phyloP scores from a whole-genome alignment of 2,113 vertebrate genomes.

The Bettongia penicillata region DNA sequence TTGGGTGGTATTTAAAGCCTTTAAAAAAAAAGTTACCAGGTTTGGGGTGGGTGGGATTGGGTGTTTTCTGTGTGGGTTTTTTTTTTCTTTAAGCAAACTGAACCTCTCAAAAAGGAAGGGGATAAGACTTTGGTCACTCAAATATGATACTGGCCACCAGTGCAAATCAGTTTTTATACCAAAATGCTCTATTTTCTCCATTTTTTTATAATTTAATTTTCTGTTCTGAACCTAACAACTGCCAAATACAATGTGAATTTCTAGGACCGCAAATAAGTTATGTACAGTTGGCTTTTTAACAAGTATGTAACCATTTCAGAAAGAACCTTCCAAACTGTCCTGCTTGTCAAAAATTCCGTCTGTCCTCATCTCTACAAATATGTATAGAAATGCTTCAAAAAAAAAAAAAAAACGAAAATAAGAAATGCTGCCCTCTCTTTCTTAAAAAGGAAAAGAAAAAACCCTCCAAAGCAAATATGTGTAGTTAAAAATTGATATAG shows the following conservation, averaged over 20 bases:
- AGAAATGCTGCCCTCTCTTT: not conserved
- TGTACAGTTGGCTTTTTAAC: not conserved
- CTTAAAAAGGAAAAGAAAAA: not conserved
- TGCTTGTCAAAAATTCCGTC: not conserved
- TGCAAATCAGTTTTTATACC: not conserved
- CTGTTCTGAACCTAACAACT: not conserved
- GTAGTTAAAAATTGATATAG: not conserved
- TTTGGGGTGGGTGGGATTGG: not conserved
- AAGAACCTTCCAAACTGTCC: not conserved
- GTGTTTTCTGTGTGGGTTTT: not conserved
- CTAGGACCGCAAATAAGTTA: not conserved
- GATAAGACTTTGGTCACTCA: not conserved
- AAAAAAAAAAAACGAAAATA: too few species aligned
- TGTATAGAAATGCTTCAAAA: not conserved
- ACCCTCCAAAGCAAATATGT: not conserved
- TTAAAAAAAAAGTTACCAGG: not conserved
- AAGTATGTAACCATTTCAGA: not conserved
- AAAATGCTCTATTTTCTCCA: not conserved
- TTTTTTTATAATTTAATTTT: not conserved
- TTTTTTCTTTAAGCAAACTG: not conserved
- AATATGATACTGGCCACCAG: not conserved
- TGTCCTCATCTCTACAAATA: not conserved
- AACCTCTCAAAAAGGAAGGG: not conserved
- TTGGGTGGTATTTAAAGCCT: not conserved
- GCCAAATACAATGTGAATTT: not conserved